phyloP scores from a whole-genome alignment of 2,113 vertebrate genomes.

The Spheniscus mendiculus region DNA sequence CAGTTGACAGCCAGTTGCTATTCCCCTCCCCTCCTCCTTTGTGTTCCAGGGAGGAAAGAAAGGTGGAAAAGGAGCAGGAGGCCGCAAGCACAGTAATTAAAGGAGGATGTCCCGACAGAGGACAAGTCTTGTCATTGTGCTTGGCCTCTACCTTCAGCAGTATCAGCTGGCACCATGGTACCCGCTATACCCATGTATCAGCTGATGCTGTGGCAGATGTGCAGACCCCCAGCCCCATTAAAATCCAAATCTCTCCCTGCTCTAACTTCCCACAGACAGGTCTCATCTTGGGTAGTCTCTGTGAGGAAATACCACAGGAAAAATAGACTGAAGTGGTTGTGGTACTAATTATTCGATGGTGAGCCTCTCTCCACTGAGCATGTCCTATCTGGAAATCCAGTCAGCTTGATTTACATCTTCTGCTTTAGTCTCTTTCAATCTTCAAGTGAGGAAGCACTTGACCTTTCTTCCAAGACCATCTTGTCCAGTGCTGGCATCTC shows the following conservation, averaged over 20 bases:
- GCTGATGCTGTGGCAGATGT: neutral
- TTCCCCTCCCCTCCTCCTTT: neutral
- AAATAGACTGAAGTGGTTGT: neutral
- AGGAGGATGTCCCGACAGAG: neutral
- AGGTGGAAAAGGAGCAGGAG: neutral
- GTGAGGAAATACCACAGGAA: neutral
- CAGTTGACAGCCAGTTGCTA: neutral
- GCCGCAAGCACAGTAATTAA: neutral
- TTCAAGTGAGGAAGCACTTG: neutral
- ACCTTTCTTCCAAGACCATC: neutral
- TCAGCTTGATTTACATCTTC: neutral
- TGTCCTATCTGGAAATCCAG: neutral
- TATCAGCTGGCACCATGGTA: neutral
- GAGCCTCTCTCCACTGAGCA: neutral
- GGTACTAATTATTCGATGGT: neutral
- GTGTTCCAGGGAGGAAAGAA: neutral
- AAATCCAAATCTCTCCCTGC: neutral
- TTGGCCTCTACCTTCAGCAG: neutral
- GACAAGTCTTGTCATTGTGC: neutral
- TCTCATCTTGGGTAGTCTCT: neutral
- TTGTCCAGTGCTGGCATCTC: neutral
- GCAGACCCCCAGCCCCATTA: neutral
- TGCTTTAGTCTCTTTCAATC: neutral
- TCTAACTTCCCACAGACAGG: neutral
- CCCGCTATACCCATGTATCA: rapidly evolving